These are phyloP conservation scores for Elephas maximus DNA, from an alignment of 2,113 vertebrate species.

Conservation along the genomic window DNA sequence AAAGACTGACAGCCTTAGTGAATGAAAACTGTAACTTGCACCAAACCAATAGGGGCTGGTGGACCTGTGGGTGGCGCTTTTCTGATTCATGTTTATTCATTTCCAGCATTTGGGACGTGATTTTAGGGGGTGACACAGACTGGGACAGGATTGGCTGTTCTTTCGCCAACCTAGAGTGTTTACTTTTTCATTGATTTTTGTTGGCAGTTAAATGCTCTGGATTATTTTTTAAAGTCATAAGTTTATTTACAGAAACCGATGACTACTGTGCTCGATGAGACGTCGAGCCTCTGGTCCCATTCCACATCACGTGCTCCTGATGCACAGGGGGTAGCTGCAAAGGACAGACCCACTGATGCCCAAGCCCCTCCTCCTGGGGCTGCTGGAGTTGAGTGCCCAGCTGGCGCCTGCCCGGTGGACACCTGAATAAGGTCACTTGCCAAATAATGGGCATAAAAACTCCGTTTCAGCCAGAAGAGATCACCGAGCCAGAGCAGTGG, in stretches of 20 bases:
- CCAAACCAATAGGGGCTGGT: background rate
- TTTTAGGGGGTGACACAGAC: background rate
- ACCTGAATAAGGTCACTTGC: background rate
- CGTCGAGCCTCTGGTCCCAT: background rate
- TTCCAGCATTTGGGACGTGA: accelerated
- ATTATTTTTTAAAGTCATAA: background rate
- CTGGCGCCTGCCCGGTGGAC: background rate
- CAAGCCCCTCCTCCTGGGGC: background rate
- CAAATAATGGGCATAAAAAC: background rate
- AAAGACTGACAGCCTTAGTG: background rate
- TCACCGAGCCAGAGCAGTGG: background rate
- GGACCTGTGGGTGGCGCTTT: background rate
- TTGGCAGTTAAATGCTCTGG: background rate
- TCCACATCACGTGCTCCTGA: background rate
- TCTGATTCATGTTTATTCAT: background rate
- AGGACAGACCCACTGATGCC: background rate
- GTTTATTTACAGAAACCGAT: background rate
- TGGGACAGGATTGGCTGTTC: accelerated
- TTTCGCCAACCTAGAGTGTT: accelerated
- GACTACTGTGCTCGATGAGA: background rate
- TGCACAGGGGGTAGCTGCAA: accelerated
- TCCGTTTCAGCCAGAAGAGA: background rate
- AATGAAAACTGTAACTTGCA: background rate
- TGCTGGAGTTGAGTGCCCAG: background rate
- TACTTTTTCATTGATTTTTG: background rate